These are phyloP conservation scores for Anthoscopus minutus DNA, from an alignment of 2,113 vertebrate genomes.

Conservation along the genomic window DNA sequence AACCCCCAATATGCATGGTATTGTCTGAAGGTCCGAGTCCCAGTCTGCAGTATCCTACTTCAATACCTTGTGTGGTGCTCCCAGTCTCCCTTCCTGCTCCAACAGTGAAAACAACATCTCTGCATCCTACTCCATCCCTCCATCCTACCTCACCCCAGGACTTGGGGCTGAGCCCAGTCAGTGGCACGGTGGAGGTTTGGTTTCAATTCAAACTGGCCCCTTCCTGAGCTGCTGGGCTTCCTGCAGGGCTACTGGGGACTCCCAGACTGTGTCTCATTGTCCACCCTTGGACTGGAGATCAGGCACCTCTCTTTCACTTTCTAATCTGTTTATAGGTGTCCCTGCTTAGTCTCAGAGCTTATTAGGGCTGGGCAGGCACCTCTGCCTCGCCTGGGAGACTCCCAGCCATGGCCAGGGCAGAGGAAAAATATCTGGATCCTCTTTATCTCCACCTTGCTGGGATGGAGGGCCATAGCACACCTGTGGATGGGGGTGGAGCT, in stretches of 20 bases:
- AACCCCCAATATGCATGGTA: accelerated
- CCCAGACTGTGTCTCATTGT: background rate
- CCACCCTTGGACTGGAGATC: background rate
- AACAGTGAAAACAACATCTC: accelerated
- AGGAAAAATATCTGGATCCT: background rate
- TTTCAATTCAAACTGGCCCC: background rate
- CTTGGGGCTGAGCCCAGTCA: background rate
- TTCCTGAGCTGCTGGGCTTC: background rate
- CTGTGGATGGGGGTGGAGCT: background rate
- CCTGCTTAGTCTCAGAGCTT: background rate
- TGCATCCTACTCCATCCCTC: background rate
- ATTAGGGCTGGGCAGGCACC: background rate
- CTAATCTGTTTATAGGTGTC: slow-evolving; percentile 58
- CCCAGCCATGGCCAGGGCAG: background rate
- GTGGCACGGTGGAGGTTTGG: accelerated
- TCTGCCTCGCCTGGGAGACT: background rate
- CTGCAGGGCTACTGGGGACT: background rate
- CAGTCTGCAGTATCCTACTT: accelerated
- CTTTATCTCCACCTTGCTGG: accelerated
- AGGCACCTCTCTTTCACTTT: slow-evolving; percentile 51
- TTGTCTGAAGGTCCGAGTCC: accelerated
- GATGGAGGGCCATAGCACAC: background rate
- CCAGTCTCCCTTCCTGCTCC: background rate
- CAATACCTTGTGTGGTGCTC: background rate
- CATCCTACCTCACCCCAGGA: background rate